Evolutionary conservation across 1,140 invertebrate genomes (phyloP), one percentile per base, ranked within the genome.

Genomic region (Monomorium pharaonis): DNA sequence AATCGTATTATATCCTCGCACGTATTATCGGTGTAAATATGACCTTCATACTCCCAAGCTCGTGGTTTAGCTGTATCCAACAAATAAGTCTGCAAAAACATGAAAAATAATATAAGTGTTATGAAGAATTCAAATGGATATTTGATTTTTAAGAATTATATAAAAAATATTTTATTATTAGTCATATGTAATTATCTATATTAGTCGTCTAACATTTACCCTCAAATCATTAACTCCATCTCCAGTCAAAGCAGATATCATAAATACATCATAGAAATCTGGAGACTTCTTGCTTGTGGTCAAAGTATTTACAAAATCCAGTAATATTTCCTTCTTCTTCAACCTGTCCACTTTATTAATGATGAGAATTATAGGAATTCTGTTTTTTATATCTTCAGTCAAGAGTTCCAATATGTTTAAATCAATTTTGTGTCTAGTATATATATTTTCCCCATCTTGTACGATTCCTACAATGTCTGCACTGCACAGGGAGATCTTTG

Each of bases 291-390:
- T 93, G 51, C 95, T 96, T 78, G 97, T 96, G 5, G 97, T 98
- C 56, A 99, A 91, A 65, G 95, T 95, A 44, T 95, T 95, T 30
- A 97, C 96, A 21, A 98, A 89, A 21, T 97, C 96, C 37, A 99
- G 93, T 27, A 99, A 93, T 72, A 97, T 95, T 44, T 96, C 93
- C 94, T 98, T 99, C 1, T 96, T 95, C 92, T 97, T 98, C 14
- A 99, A 84, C 24, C 95, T 94, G 95, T 99, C 98, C 70, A 98
- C 97, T 96, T 99, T 99, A 92, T 99, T 99, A 3, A 99, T 92
- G 62, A 99, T 96, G 6, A 99, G 95, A 92, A 99, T 96, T 88
- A 97, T 96, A 18, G 97, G 96, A 90, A 97, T 96, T 0, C 89
- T 65, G 16, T 49, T 96, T 92, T 77, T 96, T 93, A 92, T 97